Evolutionary conservation across 2,113 vertebrate genomes (phyloP), one percentile per base, ranked within the genome.

Genomic region (Progne subis): DNA sequence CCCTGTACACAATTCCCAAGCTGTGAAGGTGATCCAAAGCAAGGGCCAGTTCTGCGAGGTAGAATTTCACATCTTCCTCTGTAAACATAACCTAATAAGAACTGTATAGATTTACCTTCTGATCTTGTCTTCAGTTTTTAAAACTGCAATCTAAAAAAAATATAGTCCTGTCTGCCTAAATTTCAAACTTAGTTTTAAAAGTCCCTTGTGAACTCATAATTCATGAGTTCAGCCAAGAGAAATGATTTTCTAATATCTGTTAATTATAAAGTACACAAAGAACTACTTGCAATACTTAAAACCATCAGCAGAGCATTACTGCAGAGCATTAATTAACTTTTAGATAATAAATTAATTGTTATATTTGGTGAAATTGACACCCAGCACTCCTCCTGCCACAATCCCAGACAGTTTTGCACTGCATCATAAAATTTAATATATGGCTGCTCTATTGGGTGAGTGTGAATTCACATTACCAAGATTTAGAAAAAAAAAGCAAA

Each of bases 21-120:
- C 96, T 99, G 98, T 99, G 99, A 95, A 99, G 99, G 96, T 99
- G 99, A 98, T 99, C 99, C 97, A 99, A 98, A 98, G 99, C 99
- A 98, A 99, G 99, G 97, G 99, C 99, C 98, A 99, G 98, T 98
- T 99, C 99, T 98, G 99, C 99, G 98, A 99, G 99, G 99, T 99
- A 99, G 98, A 99, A 99, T 99, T 99, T 99, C 98, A 99, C 99
- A 99, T 99, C 99, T 99, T 99, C 99, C 98, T 99, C 99, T 99
- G 99, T 99, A 99, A 99, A 99, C 98, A 99, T 99, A 99, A 99
- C 99, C 99, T 99, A 98, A 98, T 99, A 99, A 98, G 98, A 99
- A 99, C 99, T 98, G 98, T 98, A 99, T 98, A 98, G 98, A 99
- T 99, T 99, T 99, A 99, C 98, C 98, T 98, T 98, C 98, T 98